Percentiles rank a stretch among this genome's conserved stretches.
Evolutionary conservation across 35 echinoderm and acorn worm genomes (phyloP).

Genomic region (Stichopus chloronotus): DNA sequence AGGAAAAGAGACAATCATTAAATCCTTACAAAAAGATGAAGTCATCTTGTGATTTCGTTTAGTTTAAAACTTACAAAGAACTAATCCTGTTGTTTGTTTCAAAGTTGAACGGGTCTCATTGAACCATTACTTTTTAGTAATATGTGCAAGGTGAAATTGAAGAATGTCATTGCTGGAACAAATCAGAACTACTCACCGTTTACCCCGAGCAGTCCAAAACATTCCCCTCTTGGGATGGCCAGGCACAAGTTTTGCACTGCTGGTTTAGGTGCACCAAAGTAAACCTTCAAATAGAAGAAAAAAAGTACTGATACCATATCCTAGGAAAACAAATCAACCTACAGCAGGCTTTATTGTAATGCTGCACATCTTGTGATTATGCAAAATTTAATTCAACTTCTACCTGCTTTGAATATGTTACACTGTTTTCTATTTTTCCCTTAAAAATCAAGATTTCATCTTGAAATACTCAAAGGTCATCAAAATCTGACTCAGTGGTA

Average conservation of each 20-base stretch:
- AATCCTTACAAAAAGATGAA: neutral
- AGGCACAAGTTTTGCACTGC: constrained; percentile 84
- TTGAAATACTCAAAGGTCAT: too few species aligned
- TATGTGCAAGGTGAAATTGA: neutral
- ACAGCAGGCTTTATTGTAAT: too few species aligned
- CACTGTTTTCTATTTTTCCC: too few species aligned
- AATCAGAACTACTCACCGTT: constrained; percentile 72
- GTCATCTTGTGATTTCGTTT: neutral
- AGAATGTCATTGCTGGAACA: neutral
- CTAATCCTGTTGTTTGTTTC: neutral
- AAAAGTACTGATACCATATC: neutral
- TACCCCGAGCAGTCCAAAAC: constrained; percentile 97
- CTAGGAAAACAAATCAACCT: neutral
- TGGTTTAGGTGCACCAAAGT: constrained; percentile 66
- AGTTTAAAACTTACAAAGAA: neutral
- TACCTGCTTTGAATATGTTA: too few species aligned
- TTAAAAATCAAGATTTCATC: too few species aligned
- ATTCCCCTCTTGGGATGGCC: constrained; percentile 92
- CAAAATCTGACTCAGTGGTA: too few species aligned
- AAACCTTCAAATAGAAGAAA: constrained; percentile 46
- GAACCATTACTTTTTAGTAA: too few species aligned
- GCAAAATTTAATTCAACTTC: too few species aligned
- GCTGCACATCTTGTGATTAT: too few species aligned
- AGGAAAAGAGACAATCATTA: neutral
- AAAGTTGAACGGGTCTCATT: neutral